phyloP scores from a whole-genome alignment of 2,113 vertebrate genomes.

The Lepisosteus osseus region DNA sequence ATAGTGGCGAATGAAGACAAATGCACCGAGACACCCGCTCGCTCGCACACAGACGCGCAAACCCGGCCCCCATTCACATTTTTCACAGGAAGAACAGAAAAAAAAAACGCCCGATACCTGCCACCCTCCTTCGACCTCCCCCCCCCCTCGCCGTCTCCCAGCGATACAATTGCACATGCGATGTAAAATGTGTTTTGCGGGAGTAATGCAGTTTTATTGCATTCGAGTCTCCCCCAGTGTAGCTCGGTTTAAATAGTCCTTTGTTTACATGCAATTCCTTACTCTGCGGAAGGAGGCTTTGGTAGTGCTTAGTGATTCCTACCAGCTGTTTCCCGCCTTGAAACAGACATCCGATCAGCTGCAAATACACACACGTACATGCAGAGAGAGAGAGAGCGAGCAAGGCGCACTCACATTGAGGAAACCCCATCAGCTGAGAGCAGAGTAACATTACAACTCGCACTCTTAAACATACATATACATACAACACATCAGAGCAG shows the following conservation, averaged over 20 bases:
- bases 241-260: constrained; percentile 70
- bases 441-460: constrained; percentile 75
- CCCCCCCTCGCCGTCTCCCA: too few species aligned
- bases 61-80: neutral
- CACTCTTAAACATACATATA: constrained; percentile 52
- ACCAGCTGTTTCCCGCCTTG: constrained; percentile 99
- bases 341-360: constrained; percentile 88
- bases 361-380: constrained; percentile 65
- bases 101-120: neutral
- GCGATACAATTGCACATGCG: too few species aligned
- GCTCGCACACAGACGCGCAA: constrained; percentile 12
- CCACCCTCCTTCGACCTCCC: neutral
- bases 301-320: constrained; percentile 79
- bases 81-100: neutral
- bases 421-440: constrained; percentile 82
- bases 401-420: constrained; percentile 65
- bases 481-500: constrained; percentile 11
- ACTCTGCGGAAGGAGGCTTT: constrained; percentile 80
- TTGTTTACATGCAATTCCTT: constrained; percentile 88
- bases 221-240: neutral
- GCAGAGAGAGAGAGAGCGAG: constrained; percentile 62
- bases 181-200: too few species aligned
- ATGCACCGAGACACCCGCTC: constrained; percentile 47
- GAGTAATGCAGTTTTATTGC: too few species aligned
- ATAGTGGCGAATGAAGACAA: constrained; percentile 63